phyloP scores from a whole-genome alignment of 2,113 vertebrate genomes.

The Cricetomys ansorgei region DNA sequence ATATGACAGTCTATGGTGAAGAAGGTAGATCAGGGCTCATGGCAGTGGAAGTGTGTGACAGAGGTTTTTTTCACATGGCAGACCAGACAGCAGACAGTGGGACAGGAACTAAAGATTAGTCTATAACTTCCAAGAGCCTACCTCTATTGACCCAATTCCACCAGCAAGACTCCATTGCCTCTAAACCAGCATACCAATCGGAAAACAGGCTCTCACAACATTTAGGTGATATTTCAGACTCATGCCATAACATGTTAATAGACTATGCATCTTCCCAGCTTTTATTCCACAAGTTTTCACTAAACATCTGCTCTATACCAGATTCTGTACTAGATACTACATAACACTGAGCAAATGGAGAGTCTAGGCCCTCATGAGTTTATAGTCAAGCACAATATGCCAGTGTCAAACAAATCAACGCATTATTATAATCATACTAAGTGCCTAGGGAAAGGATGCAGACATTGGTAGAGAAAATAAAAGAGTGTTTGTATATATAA shows the following conservation, averaged over 20 bases:
- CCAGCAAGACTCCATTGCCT: neutral
- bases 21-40: neutral
- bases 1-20: neutral
- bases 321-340: neutral
- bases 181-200: neutral
- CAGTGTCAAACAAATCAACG: neutral
- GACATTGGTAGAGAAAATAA: neutral
- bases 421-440: neutral
- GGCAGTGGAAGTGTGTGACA: neutral
- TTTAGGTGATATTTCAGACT: neutral
- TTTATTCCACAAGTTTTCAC: neutral
- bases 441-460: neutral
- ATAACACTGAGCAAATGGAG: neutral
- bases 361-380: neutral
- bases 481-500: too few species aligned
- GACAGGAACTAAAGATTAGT: neutral
- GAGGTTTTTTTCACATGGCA: neutral
- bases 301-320: neutral
- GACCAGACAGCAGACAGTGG: neutral
- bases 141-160: neutral
- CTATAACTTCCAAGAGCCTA: neutral
- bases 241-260: neutral
- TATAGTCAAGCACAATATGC: neutral
- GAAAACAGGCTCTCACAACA: neutral
- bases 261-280: constrained; percentile 17